phyloP scores from a whole-genome alignment of 2,797 vertebrate genomes.

The Lycodopsis pacificus region DNA sequence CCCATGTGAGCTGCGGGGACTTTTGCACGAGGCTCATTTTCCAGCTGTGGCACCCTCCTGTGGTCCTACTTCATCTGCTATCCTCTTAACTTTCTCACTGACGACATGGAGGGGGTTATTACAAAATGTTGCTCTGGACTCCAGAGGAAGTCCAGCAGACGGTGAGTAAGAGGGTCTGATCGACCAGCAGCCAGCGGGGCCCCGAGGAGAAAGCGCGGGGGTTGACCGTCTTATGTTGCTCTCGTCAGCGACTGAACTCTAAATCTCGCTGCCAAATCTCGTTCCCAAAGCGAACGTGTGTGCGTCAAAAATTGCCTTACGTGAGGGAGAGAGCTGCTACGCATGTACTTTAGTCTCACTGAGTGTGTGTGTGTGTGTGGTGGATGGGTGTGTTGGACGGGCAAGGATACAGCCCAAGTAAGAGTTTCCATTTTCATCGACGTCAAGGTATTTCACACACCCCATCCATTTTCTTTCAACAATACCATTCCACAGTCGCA shows the following conservation, averaged over 20 bases:
- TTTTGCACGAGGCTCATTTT: constrained; percentile 25
- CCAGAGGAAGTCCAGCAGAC: constrained; percentile 78
- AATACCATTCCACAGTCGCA: constrained; percentile 44
- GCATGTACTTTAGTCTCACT: constrained; percentile 51
- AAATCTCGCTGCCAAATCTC: constrained; percentile 33
- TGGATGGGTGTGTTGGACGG: constrained; percentile 62
- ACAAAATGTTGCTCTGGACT: constrained; percentile 48
- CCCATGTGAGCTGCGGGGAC: constrained; percentile 28
- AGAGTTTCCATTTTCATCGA: constrained; percentile 80
- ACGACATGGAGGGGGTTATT: constrained; percentile 36
- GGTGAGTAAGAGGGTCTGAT: constrained; percentile 77
- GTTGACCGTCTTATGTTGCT: constrained; percentile 52
- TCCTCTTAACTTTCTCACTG: constrained; percentile 23
- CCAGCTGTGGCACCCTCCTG: constrained; percentile 56
- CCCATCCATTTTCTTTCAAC: constrained; percentile 72
- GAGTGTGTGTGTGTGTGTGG: constrained; percentile 30
- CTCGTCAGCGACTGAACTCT: constrained; percentile 44
- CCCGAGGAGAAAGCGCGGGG: constrained; percentile 57
- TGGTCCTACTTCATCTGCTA: constrained; percentile 25
- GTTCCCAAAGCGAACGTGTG: constrained; percentile 32
- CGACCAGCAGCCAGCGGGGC: constrained; percentile 42
- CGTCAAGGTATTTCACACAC: constrained; percentile 73
- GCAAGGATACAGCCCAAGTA: constrained; percentile 68
- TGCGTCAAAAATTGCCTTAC: constrained; percentile 49
- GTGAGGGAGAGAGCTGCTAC: constrained; percentile 32